Conservation (phyloP, 35 echinoderm and acorn worm species). For the Heliocidaris erythrogramma region DNA sequence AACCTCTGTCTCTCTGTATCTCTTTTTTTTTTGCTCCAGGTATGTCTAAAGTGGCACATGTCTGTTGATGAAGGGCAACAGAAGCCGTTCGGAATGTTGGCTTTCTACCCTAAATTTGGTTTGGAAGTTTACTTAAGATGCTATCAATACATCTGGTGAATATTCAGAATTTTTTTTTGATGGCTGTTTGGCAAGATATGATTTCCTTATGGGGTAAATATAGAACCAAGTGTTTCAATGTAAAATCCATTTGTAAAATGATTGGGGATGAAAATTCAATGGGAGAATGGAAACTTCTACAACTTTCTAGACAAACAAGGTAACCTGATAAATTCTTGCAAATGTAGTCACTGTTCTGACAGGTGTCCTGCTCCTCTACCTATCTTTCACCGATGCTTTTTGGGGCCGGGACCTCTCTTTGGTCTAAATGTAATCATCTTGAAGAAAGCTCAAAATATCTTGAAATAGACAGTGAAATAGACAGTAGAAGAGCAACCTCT, state of each 20-base stretch:
- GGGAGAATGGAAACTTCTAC: not conserved
- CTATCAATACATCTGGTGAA: not conserved
- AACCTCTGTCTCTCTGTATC: not conserved
- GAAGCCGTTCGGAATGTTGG: not conserved
- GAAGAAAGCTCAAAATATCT: not conserved
- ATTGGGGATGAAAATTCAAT: not conserved
- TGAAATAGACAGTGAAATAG: not conserved
- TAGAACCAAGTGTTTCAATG: not conserved
- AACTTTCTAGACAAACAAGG: too few relatives aligned
- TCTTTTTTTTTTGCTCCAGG: not conserved
- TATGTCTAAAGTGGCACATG: not conserved
- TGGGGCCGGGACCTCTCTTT: too few relatives aligned
- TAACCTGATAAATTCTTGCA: not conserved
- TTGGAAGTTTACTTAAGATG: not conserved
- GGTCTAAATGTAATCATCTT: not conserved
- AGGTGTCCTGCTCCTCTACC: not conserved
- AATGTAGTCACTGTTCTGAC: not conserved
- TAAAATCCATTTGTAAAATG: not conserved
- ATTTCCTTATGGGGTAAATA: not conserved
- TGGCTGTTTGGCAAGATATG: not conserved
- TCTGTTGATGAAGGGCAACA: not conserved
- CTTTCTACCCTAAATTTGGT: not conserved
- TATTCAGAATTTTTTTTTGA: not conserved
- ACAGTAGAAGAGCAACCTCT: not conserved
- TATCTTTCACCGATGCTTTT: not conserved